A percentile compares a stretch with the other conserved stretches of the same genome.
phyloP scores from a whole-genome alignment of 1,140 invertebrate species.

The Trichonephila clavipes region DNA sequence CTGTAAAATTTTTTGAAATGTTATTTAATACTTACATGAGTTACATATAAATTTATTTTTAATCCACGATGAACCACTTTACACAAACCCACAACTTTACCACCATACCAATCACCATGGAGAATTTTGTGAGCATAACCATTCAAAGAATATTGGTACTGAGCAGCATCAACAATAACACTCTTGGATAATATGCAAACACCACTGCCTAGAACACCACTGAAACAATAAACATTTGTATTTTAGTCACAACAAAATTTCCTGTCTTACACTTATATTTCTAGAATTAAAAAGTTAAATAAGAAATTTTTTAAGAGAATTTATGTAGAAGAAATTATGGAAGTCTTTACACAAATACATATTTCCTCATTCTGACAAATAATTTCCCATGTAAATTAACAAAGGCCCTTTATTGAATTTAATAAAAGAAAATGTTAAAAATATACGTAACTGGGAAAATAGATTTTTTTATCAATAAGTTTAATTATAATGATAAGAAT shows the following conservation, averaged over 20 bases:
- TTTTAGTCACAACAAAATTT: neutral
- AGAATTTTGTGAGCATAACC: slow-evolving; percentile 97
- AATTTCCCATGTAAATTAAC: too few relatives aligned
- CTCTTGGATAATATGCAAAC: slow-evolving; percentile 94
- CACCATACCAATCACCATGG: slow-evolving; percentile 99
- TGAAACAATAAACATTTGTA: slow-evolving; percentile 81
- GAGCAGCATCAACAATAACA: slow-evolving; percentile 92
- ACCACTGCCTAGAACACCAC: slow-evolving; percentile 95
- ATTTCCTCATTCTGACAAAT: too few relatives aligned
- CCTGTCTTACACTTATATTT: too few relatives aligned
- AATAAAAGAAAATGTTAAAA: too few relatives aligned
- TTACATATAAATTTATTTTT: slow-evolving; percentile 91
- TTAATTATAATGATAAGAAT: too few relatives aligned
- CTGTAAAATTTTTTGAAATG: too few relatives aligned
- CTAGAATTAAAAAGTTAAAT: too few relatives aligned
- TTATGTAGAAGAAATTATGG: too few relatives aligned
- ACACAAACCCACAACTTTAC: slow-evolving; percentile 94
- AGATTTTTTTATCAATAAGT: too few relatives aligned
- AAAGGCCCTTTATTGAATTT: too few relatives aligned
- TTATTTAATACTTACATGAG: slow-evolving; percentile 88
- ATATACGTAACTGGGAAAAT: too few relatives aligned
- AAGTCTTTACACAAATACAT: neutral
- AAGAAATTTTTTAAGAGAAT: too few relatives aligned
- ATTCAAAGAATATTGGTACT: slow-evolving; percentile 96
- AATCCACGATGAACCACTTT: slow-evolving; percentile 86